phyloP scores from a whole-genome alignment of 2,888 invertebrate species.

The Polyommatus iphigenia region DNA sequence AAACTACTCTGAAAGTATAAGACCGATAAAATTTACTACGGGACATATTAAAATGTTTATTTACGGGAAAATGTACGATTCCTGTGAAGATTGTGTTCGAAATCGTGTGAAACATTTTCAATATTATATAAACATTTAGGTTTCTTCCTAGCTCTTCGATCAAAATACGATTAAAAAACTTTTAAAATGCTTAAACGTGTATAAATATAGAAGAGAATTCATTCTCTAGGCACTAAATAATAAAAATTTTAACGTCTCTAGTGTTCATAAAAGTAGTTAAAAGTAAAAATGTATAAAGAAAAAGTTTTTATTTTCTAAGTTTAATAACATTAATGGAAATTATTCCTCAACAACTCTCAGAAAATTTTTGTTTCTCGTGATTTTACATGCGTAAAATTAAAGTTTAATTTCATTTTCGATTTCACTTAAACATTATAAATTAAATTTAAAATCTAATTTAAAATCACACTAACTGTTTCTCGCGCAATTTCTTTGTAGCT shows the following conservation, averaged over 20 bases:
- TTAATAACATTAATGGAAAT: slow-evolving; percentile 13
- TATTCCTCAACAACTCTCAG: background rate
- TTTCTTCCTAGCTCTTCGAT: background rate
- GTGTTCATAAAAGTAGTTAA: background rate
- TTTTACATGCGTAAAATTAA: slow-evolving; percentile 8
- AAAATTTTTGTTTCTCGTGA: background rate
- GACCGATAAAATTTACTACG: no score
- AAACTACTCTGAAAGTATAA: no score
- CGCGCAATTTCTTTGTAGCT: background rate
- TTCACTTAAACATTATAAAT: background rate
- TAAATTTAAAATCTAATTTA: background rate
- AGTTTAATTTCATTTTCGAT: background rate
- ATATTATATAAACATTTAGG: background rate
- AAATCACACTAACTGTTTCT: background rate
- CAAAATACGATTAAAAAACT: no score
- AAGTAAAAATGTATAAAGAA: background rate
- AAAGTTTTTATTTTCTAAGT: background rate
- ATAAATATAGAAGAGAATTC: background rate
- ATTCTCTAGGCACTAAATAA: background rate
- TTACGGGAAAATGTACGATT: no score
- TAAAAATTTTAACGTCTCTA: background rate
- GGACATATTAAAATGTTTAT: no score
- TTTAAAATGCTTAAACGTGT: no score
- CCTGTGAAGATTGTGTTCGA: no score
- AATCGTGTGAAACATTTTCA: no score